Conservation (phyloP, 2,888 invertebrate species). For the Aphodius granarius region DNA sequence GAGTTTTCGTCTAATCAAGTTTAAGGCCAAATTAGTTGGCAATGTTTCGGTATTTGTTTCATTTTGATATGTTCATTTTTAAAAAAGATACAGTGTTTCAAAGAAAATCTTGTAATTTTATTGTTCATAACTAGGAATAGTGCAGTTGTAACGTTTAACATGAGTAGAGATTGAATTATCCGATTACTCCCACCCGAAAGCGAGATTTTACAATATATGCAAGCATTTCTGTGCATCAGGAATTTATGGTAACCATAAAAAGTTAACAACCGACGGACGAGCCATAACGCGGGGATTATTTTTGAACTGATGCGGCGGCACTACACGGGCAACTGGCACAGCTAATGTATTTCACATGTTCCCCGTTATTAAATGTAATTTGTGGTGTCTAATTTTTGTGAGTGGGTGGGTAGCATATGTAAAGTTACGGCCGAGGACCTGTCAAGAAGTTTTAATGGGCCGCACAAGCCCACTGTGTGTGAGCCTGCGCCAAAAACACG, state of each 20-base stretch:
- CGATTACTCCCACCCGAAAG: not conserved
- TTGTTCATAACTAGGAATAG: not conserved
- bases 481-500: not conserved
- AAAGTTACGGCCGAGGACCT: conserved; percentile 8
- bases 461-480: not conserved
- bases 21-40: too few relatives aligned
- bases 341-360: conserved; percentile 30
- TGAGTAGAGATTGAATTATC: not conserved
- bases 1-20: too few relatives aligned
- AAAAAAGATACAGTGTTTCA: too few relatives aligned
- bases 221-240: not conserved
- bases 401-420: not conserved
- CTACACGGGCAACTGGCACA: conserved; percentile 18
- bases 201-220: not conserved
- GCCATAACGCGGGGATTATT: not conserved
- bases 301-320: not conserved
- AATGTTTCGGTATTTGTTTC: too few relatives aligned
- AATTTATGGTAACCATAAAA: not conserved
- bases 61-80: too few relatives aligned
- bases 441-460: conserved; percentile 9
- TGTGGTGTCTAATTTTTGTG: conserved; percentile 29
- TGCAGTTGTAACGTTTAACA: not conserved
- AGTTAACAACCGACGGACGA: not conserved
- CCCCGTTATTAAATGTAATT: conserved; percentile 28
- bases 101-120: too few relatives aligned